Conservation (phyloP, 2,113 vertebrate species). For the Salvelinus fontinalis region DNA sequence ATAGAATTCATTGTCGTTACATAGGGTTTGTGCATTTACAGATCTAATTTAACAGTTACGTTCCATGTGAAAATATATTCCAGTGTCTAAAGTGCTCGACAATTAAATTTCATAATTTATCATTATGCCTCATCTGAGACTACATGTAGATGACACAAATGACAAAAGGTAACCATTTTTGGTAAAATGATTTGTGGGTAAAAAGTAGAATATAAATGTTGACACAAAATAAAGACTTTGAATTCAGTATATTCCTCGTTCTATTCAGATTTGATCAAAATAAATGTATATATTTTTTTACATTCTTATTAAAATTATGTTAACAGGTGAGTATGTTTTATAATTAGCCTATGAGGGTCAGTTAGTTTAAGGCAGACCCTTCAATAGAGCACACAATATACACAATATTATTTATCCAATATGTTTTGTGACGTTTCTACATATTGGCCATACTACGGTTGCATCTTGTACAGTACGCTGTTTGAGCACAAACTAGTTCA, state of each 20-base stretch:
- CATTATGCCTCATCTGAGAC: not conserved
- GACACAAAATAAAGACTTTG: too few species aligned
- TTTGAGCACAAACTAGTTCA: not conserved
- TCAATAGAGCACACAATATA: not conserved
- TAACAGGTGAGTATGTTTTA: conserved; percentile 41
- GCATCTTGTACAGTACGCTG: not conserved
- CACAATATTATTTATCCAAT: not conserved
- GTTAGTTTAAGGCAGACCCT: not conserved
- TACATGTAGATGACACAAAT: not conserved
- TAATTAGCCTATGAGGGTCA: not conserved
- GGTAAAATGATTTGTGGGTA: not conserved
- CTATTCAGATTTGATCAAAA: not conserved
- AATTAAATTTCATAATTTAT: not conserved
- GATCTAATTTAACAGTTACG: too few species aligned
- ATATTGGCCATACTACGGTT: not conserved
- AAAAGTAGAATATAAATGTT: too few species aligned
- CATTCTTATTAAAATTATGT: conserved; percentile 22
- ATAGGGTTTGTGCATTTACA: too few species aligned
- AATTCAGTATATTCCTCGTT: too few species aligned
- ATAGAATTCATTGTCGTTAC: too few species aligned
- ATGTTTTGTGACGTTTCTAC: not conserved
- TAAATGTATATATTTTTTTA: not conserved
- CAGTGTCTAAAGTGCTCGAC: too few species aligned
- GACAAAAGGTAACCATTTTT: not conserved
- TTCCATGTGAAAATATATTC: not conserved